These are phyloP conservation scores for Cinclus mexicanus DNA, from an alignment of 2,113 vertebrate genomes.

Conservation along the genomic window DNA sequence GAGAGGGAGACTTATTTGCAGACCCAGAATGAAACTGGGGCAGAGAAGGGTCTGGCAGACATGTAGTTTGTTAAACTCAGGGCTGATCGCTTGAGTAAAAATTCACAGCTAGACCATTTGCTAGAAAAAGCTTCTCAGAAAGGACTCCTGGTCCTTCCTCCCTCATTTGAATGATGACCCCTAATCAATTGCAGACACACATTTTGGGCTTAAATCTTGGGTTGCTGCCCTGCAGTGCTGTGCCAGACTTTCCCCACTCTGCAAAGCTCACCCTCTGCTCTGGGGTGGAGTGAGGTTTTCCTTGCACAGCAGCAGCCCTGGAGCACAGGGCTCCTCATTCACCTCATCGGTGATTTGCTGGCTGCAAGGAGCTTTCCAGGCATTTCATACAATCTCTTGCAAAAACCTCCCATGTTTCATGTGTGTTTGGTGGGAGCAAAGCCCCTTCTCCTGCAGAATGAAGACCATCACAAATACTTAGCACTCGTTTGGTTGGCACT, in stretches of 20 bases:
- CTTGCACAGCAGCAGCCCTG: neutral
- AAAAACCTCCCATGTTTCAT: neutral
- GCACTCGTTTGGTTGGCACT: fast-evolving
- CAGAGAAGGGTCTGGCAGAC: neutral
- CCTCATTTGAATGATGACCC: neutral
- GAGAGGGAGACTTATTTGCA: neutral
- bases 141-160: neutral
- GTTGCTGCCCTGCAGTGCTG: neutral
- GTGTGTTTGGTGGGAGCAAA: neutral
- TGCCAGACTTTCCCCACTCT: neutral
- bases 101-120: neutral
- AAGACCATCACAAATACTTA: neutral
- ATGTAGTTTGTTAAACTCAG: neutral
- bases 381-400: neutral
- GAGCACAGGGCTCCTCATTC: neutral
- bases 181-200: neutral
- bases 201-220: neutral
- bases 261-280: neutral
- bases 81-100: neutral
- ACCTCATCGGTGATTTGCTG: neutral
- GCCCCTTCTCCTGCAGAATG: neutral
- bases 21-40: neutral
- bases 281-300: neutral
- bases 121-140: neutral
- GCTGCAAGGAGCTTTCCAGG: neutral